Evolutionary conservation across 2,888 invertebrate species (phyloP).

Genomic region (Embidobia sp.): DNA sequence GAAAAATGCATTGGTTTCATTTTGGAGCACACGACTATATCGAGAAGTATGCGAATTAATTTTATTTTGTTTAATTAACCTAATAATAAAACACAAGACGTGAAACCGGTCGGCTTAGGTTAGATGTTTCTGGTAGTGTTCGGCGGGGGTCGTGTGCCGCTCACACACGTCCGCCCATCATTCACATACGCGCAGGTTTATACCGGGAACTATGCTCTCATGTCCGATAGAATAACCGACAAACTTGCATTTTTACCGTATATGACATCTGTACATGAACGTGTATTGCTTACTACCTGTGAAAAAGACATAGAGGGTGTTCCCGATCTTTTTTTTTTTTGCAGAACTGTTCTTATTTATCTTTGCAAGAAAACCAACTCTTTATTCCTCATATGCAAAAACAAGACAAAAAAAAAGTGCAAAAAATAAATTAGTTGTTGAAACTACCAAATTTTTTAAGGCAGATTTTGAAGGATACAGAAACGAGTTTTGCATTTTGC

Average conservation of each 20-base stretch:
- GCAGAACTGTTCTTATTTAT: too few relatives aligned
- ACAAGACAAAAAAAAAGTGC: too few relatives aligned
- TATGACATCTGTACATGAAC: slow-evolving; percentile 33
- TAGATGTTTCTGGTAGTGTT: slow-evolving; percentile 33
- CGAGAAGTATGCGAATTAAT: too few relatives aligned
- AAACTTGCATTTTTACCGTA: slow-evolving; percentile 45
- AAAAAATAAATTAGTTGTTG: too few relatives aligned
- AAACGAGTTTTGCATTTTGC: too few relatives aligned
- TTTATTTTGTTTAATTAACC: slow-evolving; percentile 43
- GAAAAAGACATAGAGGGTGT: slow-evolving; percentile 10
- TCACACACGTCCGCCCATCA: slow-evolving; percentile 27
- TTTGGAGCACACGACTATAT: too few relatives aligned
- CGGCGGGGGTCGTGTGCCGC: slow-evolving; percentile 53
- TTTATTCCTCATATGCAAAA: too few relatives aligned
- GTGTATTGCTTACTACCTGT: slow-evolving; percentile 8
- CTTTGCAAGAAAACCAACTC: too few relatives aligned
- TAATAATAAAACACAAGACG: slow-evolving; percentile 32
- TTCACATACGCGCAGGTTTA: slow-evolving; percentile 26
- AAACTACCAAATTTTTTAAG: too few relatives aligned
- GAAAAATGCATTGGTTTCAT: too few relatives aligned
- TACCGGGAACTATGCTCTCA: slow-evolving; percentile 47
- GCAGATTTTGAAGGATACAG: too few relatives aligned
- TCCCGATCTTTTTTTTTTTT: too few relatives aligned
- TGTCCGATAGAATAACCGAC: slow-evolving; percentile 47
- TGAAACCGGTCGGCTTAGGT: slow-evolving; percentile 17